Conservation (phyloP, 2,888 invertebrate genomes). For the Sarcophaga carnaria region DNA sequence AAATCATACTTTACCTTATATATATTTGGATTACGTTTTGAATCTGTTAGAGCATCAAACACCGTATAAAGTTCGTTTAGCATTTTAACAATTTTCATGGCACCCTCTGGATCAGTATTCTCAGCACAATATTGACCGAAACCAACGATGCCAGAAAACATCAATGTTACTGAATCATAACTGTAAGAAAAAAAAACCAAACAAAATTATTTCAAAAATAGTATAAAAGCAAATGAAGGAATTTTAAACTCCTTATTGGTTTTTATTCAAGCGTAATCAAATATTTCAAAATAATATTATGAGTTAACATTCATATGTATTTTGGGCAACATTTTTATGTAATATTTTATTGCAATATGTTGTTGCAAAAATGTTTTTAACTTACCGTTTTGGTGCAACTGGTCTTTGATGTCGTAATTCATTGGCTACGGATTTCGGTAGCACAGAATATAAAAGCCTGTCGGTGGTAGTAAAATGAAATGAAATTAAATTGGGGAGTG, state of each 20-base stretch:
- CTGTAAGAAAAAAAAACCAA: slow-evolving; percentile 80
- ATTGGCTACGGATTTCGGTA: slow-evolving; percentile 97
- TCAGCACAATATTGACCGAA: slow-evolving; percentile 95
- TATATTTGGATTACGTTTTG: slow-evolving; percentile 95
- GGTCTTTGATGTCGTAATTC: slow-evolving; percentile 95
- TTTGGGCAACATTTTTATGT: too few relatives aligned
- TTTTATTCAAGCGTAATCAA: slow-evolving; percentile 7
- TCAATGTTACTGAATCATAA: slow-evolving; percentile 94
- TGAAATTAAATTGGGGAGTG: slow-evolving; percentile 19
- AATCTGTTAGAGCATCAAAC: slow-evolving; percentile 96
- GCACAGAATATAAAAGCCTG: slow-evolving; percentile 95
- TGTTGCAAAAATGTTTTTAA: slow-evolving; percentile 39
- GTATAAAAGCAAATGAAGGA: background rate
- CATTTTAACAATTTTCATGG: slow-evolving; percentile 97
- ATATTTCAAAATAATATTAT: too few relatives aligned
- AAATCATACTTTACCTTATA: slow-evolving; percentile 88
- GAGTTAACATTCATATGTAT: too few relatives aligned
- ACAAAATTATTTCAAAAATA: slow-evolving; percentile 9
- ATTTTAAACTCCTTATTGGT: background rate
- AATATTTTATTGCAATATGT: slow-evolving; percentile 11
- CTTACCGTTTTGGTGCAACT: slow-evolving; percentile 92
- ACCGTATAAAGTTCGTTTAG: slow-evolving; percentile 96
- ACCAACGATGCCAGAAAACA: slow-evolving; percentile 97
- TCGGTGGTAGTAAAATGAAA: slow-evolving; percentile 62
- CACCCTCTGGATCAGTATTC: slow-evolving; percentile 94